phyloP scores from a whole-genome alignment of 2,797 vertebrate species.

The Eulemur mongoz region DNA sequence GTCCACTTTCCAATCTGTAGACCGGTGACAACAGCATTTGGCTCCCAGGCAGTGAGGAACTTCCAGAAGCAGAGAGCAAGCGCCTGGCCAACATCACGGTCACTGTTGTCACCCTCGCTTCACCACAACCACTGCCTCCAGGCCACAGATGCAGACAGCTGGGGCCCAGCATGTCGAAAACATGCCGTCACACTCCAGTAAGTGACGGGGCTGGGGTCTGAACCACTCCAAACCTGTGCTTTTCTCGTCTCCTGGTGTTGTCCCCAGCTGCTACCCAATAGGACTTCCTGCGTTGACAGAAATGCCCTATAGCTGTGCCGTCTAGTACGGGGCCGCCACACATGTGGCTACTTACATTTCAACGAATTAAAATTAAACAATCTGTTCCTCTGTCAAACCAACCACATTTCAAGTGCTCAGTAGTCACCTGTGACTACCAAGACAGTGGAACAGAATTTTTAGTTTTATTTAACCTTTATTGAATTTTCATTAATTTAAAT shows the following conservation, averaged over 20 bases:
- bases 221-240: not conserved
- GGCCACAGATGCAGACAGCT: not conserved
- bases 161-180: not conserved
- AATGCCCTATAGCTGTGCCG: not conserved
- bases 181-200: not conserved
- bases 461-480: not conserved
- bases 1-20: not conserved
- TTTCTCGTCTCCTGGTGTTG: not conserved
- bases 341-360: not conserved
- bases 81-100: not conserved
- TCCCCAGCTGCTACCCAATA: not conserved
- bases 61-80: not conserved
- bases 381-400: not conserved
- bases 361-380: not conserved
- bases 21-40: not conserved
- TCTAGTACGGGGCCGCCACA: not conserved
- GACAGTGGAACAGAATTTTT: not conserved
- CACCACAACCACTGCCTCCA: not conserved
- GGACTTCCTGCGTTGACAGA: not conserved
- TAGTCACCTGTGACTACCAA: not conserved
- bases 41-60: not conserved
- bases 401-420: not conserved
- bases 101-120: not conserved
- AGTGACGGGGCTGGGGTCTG: not conserved
- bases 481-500: not conserved